Evolutionary conservation across 2,888 invertebrate species (phyloP), one percentile per base, ranked within the genome.

Genomic region (Papilio elwesi): DNA sequence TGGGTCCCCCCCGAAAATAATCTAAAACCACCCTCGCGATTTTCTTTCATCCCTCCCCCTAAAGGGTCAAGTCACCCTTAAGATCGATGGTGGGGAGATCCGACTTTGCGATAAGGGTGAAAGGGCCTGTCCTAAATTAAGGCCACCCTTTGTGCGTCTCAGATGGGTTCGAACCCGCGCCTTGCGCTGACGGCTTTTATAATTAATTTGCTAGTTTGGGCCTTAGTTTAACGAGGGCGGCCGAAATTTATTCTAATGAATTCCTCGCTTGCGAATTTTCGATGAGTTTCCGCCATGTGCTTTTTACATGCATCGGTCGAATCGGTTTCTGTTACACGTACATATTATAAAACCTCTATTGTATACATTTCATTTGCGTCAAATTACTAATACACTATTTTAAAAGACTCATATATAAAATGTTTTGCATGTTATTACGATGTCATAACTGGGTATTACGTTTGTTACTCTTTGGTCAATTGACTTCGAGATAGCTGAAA

Each of bases 131-230:
- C 87, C 89, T 83, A 84, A 88, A 90, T 89, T 89, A 90, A 88
- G 87, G 88, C 81, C 81, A 78, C 87, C 89, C 89, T 91, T 91
- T 92, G 90, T 92, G 85, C 85, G 86, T 88, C 90, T 91, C 90
- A 91, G 91, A 90, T 90, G 88, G 90, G 88, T 86, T 82, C 84
- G 83, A 91, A 92, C 88, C 89, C 85, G 85, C 82, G 85, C 87
- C 87, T 89, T 93, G 92, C 92, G 92, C 92, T 93, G 93, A 92
- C 93, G 88, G 90, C 84, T 90, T 92, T 89, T 90, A 90, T 93
- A 93, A 93, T 93, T 93, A 93, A 93, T 93, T 92, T 90, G 92
- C 89, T 93, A 93, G 93, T 93, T 93, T 92, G 79, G 82, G 81
- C 85, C 88, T 86, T 91, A 90, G 89, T 91, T 89, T 84, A 87